phyloP scores from a whole-genome alignment of 2,888 invertebrate species.

The Deroplatys truncata region DNA sequence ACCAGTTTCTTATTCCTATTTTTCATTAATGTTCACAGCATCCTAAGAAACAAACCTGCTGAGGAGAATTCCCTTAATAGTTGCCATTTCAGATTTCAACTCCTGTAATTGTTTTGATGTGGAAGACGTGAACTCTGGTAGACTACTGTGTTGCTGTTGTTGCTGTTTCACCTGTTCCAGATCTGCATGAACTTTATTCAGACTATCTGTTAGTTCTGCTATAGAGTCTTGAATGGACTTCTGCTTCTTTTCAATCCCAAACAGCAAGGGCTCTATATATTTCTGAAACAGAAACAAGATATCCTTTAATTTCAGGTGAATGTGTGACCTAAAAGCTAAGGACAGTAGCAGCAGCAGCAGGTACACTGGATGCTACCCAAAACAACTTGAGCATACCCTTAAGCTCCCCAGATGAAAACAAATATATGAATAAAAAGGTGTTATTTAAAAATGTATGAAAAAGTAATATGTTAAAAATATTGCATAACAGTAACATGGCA shows the following conservation, averaged over 20 bases:
- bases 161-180: conserved; percentile 47
- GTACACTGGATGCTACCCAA: no score
- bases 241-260: conserved; percentile 58
- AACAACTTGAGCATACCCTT: no score
- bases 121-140: conserved; percentile 40
- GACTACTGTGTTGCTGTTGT: conserved; percentile 1
- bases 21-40: no score
- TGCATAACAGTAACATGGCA: no score
- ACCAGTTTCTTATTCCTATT: no score
- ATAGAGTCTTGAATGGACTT: conserved; percentile 64
- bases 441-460: no score
- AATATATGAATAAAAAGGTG: no score
- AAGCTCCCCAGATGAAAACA: no score
- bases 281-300: conserved; percentile 45
- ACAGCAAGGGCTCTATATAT: conserved; percentile 62
- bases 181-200: conserved; percentile 62
- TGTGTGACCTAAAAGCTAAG: no score
- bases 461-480: no score
- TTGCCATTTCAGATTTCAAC: conserved; percentile 64
- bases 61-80: conserved; percentile 68
- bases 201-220: conserved; percentile 60
- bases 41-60: conserved; percentile 52
- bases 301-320: background rate
- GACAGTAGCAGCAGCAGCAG: no score
- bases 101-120: conserved; percentile 59